Conservation (phyloP, 2,113 vertebrate genomes). For the Perca fluviatilis region DNA sequence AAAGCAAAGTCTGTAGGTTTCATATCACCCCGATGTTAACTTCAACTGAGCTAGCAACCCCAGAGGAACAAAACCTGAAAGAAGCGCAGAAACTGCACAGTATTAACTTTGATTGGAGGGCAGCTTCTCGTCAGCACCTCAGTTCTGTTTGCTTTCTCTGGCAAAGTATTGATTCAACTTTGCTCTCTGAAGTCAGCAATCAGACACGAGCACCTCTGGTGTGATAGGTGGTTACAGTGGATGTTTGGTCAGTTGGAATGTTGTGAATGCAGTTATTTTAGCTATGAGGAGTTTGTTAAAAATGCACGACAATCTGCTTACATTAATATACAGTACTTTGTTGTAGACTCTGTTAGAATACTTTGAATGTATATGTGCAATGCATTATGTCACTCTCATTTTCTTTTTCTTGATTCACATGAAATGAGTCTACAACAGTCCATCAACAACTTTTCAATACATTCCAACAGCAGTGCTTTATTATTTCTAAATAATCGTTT, state of each 20-base stretch:
- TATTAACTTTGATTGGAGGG: constrained; percentile 58
- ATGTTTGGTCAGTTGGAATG: constrained; percentile 12
- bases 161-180: constrained; percentile 72
- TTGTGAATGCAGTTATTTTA: background rate
- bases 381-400: too few species aligned
- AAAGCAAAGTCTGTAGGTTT: constrained; percentile 62
- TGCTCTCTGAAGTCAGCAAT: constrained; percentile 65
- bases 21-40: constrained; percentile 63
- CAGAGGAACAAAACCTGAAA: constrained; percentile 52
- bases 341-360: too few species aligned
- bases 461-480: background rate
- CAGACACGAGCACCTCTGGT: constrained; percentile 33
- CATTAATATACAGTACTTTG: too few species aligned
- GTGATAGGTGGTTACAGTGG: background rate
- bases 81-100: constrained; percentile 59
- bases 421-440: background rate
- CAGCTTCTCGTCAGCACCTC: constrained; percentile 60
- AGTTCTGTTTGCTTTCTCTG: constrained; percentile 60
- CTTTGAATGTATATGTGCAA: too few species aligned
- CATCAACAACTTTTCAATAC: background rate
- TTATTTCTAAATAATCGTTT: background rate
- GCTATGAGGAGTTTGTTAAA: background rate
- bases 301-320: background rate
- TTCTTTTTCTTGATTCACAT: background rate
- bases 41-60: constrained; percentile 52